Conservation (phyloP, 2,797 vertebrate genomes). For the Chromobotia macracanthus region DNA sequence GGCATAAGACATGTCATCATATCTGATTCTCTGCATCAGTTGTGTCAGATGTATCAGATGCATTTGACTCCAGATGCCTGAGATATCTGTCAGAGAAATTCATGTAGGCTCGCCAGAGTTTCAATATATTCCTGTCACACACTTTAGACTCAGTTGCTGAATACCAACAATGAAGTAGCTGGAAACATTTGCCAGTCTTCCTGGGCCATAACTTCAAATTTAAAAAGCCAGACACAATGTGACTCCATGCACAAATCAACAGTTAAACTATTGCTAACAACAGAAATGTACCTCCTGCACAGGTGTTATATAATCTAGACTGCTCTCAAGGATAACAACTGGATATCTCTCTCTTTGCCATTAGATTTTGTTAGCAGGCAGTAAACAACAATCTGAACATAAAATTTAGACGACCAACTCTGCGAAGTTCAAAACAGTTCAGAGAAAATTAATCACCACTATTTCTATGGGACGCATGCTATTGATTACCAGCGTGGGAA, state of each 20-base stretch:
- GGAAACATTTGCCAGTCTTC: conserved; percentile 30
- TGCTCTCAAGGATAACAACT: conserved; percentile 34
- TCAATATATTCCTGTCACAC: conserved; percentile 31
- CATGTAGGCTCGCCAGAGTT: neutral
- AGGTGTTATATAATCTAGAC: conserved; percentile 21
- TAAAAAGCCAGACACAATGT: conserved; percentile 38
- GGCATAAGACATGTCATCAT: neutral
- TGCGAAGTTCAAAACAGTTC: conserved; percentile 36
- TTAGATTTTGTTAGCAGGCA: conserved; percentile 32
- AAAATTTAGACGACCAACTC: conserved; percentile 17
- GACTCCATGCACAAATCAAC: conserved; percentile 23
- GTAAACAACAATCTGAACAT: conserved; percentile 37
- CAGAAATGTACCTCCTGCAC: neutral
- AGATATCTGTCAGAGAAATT: conserved; percentile 29
- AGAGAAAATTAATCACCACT: conserved; percentile 25
- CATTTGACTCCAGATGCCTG: conserved; percentile 21
- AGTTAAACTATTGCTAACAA: conserved; percentile 5
- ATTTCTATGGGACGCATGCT: conserved; percentile 22
- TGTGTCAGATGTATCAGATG: conserved; percentile 5
- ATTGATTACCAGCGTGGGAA: conserved; percentile 32
- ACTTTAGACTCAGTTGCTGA: conserved; percentile 12
- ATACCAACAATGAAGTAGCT: conserved; percentile 26
- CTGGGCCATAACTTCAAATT: conserved; percentile 42
- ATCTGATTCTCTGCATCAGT: conserved; percentile 14
- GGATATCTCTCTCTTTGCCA: conserved; percentile 2